Conservation (phyloP, 2,797 vertebrate species). For the Lagocephalus sceleratus region DNA sequence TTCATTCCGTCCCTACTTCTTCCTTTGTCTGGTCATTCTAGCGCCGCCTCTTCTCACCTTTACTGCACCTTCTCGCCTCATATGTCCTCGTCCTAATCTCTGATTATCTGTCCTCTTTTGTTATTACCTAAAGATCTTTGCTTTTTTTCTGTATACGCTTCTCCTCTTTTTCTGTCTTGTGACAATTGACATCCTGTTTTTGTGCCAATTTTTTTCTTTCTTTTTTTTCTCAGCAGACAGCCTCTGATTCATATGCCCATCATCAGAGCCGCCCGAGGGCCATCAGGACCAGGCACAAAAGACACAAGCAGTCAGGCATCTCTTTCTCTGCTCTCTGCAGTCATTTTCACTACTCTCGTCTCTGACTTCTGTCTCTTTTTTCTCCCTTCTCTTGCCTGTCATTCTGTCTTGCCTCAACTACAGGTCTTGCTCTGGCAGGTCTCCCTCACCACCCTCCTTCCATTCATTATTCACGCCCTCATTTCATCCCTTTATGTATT, state of each 20-base stretch:
- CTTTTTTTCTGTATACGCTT: constrained; percentile 13
- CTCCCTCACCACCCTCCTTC: constrained; percentile 4
- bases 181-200: constrained; percentile 34
- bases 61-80: neutral
- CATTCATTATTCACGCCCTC: constrained; percentile 28
- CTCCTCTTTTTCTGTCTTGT: constrained; percentile 10
- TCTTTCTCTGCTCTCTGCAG: constrained; percentile 40
- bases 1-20: neutral
- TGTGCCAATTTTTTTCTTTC: constrained; percentile 21
- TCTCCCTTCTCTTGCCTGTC: constrained; percentile 26
- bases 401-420: constrained; percentile 8
- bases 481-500: constrained; percentile 18
- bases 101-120: constrained; percentile 39
- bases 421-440: constrained; percentile 21
- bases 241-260: constrained; percentile 70
- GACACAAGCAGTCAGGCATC: constrained; percentile 61
- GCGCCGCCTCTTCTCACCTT: neutral
- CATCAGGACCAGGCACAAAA: constrained; percentile 52
- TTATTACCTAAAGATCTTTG: constrained; percentile 27
- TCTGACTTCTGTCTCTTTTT: constrained; percentile 43
- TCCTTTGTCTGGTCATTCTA: neutral
- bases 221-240: constrained; percentile 51
- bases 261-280: constrained; percentile 54
- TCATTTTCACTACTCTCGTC: constrained; percentile 35
- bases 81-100: neutral